A percentile compares a stretch with the other conserved stretches of the same genome.
Conservation (phyloP, 1,140 invertebrate genomes). For the Periplaneta americana region DNA sequence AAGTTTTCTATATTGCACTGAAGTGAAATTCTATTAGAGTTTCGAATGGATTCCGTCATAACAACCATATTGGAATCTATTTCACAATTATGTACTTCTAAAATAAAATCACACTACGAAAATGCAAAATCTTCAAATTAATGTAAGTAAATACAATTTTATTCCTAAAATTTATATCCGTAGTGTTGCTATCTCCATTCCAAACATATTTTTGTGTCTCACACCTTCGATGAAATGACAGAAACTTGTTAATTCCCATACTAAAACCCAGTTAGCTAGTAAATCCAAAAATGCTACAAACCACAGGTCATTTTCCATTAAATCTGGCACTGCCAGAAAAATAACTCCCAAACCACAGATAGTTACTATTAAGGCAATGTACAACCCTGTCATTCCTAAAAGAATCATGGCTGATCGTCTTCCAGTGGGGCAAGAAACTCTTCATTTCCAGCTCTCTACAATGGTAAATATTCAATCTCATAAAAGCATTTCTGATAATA, state of each 20-base stretch:
- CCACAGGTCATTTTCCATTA: conserved; percentile 17
- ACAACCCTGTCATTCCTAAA: conserved; percentile 13
- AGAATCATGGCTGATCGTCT: background rate
- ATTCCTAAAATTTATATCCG: background rate
- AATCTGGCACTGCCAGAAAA: conserved; percentile 13
- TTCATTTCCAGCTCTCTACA: background rate
- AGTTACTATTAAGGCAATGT: conserved; percentile 14
- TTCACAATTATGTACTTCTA: background rate
- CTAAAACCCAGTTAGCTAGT: conserved; percentile 15
- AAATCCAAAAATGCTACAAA: conserved; percentile 16
- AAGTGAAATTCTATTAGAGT: background rate
- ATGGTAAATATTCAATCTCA: background rate
- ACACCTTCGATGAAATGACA: conserved; percentile 16
- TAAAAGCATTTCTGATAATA: background rate
- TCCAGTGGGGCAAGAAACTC: background rate
- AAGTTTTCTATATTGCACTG: background rate
- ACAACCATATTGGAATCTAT: conserved; percentile 8
- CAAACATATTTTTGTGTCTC: conserved; percentile 13
- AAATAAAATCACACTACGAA: background rate
- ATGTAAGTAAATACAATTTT: background rate
- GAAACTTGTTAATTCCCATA: conserved; percentile 19
- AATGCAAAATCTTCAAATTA: background rate
- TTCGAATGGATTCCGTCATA: background rate
- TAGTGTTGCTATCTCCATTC: conserved; percentile 8
- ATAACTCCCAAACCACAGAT: conserved; percentile 15